Conservation (phyloP, 1,140 invertebrate species). For the Cataglyphis hispanica region DNA sequence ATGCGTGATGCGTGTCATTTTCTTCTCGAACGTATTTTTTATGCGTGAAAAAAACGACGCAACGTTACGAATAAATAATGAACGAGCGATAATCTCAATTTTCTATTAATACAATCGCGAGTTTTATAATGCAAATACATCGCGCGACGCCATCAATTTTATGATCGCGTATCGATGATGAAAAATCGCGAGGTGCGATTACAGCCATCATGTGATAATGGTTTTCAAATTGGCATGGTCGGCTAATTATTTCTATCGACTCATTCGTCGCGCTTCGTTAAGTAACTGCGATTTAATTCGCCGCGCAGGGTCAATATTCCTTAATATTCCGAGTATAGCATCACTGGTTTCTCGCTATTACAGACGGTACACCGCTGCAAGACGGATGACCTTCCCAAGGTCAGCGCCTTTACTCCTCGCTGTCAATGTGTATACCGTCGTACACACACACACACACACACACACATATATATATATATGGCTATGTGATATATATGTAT, state of each 20-base stretch:
- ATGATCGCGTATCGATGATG: not conserved
- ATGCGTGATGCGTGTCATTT: constrained; percentile 36
- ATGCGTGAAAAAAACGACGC: not conserved
- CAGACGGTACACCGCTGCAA: constrained; percentile 69
- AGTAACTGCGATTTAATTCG: constrained; percentile 69
- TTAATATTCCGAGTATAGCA: constrained; percentile 13
- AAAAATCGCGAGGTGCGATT: constrained; percentile 8
- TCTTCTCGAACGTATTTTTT: not conserved
- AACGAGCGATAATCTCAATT: not conserved
- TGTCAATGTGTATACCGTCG: constrained; percentile 15
- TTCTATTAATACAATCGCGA: not conserved
- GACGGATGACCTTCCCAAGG: constrained; percentile 79
- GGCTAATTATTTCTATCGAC: constrained; percentile 61
- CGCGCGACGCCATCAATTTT: not conserved
- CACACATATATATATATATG: too few species aligned
- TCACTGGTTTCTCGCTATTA: constrained; percentile 33
- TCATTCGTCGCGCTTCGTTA: constrained; percentile 49
- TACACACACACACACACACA: not conserved
- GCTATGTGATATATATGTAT: too few species aligned
- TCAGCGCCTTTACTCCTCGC: constrained; percentile 75
- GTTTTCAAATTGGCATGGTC: constrained; percentile 38
- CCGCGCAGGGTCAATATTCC: constrained; percentile 61
- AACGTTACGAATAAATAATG: constrained; percentile 12
- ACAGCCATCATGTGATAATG: not conserved
- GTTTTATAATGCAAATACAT: not conserved